Percentiles rank a stretch among this genome's conserved stretches.
These are phyloP conservation scores for Lasaia peninsularis DNA, from an alignment of 1,140 invertebrate genomes.

Conservation along the genomic window DNA sequence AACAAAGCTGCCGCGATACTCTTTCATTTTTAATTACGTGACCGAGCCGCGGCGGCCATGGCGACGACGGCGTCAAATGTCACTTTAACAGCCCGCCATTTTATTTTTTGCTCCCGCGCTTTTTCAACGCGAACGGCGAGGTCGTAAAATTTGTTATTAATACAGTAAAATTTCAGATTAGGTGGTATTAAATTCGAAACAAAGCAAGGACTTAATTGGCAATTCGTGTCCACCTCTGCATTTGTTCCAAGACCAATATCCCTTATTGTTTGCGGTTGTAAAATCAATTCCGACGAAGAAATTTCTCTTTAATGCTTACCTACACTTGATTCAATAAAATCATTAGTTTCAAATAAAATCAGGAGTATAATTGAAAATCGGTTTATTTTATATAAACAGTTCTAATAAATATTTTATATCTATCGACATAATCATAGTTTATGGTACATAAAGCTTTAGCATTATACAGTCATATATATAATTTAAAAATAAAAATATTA, in stretches of 20 bases:
- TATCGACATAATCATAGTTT: not conserved
- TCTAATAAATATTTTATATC: not conserved
- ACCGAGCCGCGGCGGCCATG: conserved; percentile 20
- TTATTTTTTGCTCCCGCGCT: conserved; percentile 56
- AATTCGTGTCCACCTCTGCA: conserved; percentile 49
- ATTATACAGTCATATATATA: not conserved
- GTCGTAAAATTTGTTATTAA: conserved; percentile 72
- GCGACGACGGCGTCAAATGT: conserved; percentile 49
- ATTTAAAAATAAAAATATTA: not conserved
- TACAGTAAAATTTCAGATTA: conserved; percentile 73
- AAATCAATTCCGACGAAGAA: conserved; percentile 34
- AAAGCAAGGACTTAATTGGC: conserved; percentile 73
- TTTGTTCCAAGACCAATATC: conserved; percentile 44
- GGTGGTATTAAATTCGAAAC: conserved; percentile 72
- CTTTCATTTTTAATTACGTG: conserved; percentile 43
- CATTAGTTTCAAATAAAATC: not conserved
- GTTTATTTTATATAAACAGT: not conserved
- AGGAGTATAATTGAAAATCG: not conserved
- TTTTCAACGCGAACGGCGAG: conserved; percentile 41
- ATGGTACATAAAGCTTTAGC: not conserved
- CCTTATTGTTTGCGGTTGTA: conserved; percentile 67
- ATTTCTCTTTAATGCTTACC: conserved; percentile 6
- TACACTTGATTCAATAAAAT: not conserved
- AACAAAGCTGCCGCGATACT: conserved; percentile 27
- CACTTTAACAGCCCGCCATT: conserved; percentile 49